Evolutionary conservation across 2,797 vertebrate genomes (phyloP).

Genomic region (Ctenopoma kingsleyae): DNA sequence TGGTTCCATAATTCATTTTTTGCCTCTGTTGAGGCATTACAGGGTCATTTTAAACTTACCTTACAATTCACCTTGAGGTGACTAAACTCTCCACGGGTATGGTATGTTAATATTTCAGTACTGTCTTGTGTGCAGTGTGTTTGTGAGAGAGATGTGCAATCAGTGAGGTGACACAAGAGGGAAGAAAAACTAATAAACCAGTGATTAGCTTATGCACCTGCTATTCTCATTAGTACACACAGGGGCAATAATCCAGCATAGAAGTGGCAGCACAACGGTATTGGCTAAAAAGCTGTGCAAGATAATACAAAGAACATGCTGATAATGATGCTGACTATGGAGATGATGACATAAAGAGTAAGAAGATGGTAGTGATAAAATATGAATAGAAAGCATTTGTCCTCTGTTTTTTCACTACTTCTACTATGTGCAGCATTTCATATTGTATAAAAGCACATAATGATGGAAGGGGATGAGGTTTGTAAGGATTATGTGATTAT

Average conservation of each 20-base stretch:
- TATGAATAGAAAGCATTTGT: conserved; percentile 10
- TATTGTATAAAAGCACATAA: background rate
- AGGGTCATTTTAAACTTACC: conserved; percentile 39
- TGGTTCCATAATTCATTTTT: conserved; percentile 20
- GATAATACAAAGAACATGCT: conserved; percentile 10
- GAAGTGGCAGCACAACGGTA: conserved; percentile 12
- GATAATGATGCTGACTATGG: conserved; percentile 18
- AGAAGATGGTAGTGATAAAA: conserved; percentile 26
- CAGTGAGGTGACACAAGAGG: conserved; percentile 50
- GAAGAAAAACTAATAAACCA: conserved; percentile 68
- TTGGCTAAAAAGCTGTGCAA: conserved; percentile 27
- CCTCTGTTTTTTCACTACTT: background rate
- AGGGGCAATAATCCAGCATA: conserved; percentile 41
- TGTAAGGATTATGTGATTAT: conserved; percentile 3
- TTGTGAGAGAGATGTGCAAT: conserved; percentile 45
- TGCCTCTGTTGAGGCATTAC: conserved; percentile 11
- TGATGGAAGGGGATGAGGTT: background rate
- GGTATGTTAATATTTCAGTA: conserved; percentile 50
- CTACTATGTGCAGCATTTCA: background rate
- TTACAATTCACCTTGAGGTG: conserved; percentile 58
- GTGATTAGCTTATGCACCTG: conserved; percentile 69
- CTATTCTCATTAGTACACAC: conserved; percentile 60
- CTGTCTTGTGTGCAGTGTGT: conserved; percentile 25
- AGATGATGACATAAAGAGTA: conserved; percentile 52
- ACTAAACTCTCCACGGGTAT: conserved; percentile 54